Evolutionary conservation across 2,797 vertebrate genomes (phyloP).

Genomic region (Poeciliopsis infans): DNA sequence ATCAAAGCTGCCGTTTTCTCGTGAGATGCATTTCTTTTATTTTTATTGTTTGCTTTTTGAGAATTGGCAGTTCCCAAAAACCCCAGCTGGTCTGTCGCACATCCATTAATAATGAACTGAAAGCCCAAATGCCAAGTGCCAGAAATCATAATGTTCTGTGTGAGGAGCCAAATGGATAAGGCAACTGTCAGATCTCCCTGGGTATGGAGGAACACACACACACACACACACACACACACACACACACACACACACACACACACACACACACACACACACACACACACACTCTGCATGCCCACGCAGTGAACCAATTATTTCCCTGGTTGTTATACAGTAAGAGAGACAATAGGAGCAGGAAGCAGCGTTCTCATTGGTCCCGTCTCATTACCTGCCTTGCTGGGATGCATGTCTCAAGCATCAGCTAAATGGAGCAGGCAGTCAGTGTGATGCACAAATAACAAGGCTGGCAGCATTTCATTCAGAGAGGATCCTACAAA

Average conservation of each 20-base stretch:
- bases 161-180: slow-evolving; percentile 47
- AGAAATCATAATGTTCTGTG: slow-evolving; percentile 33
- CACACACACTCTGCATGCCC: slow-evolving; percentile 13
- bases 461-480: slow-evolving; percentile 29
- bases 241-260: slow-evolving; percentile 17
- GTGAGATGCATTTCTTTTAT: slow-evolving; percentile 21
- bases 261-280: not conserved
- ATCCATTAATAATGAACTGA: slow-evolving; percentile 52
- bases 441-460: slow-evolving; percentile 26
- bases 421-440: slow-evolving; percentile 46
- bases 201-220: slow-evolving; percentile 29
- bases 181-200: slow-evolving; percentile 47
- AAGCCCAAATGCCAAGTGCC: slow-evolving; percentile 32
- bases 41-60: slow-evolving; percentile 35
- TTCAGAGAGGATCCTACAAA: slow-evolving; percentile 16
- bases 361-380: slow-evolving; percentile 34
- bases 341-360: slow-evolving; percentile 33
- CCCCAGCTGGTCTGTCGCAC: slow-evolving; percentile 34
- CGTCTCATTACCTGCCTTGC: slow-evolving; percentile 49
- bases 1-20: slow-evolving; percentile 55
- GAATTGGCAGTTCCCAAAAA: slow-evolving; percentile 48
- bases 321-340: slow-evolving; percentile 35
- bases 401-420: slow-evolving; percentile 27
- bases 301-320: slow-evolving; percentile 54
- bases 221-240: not conserved